Evolutionary conservation across 1,140 invertebrate species (phyloP).

Genomic region (Dryas iulia): DNA sequence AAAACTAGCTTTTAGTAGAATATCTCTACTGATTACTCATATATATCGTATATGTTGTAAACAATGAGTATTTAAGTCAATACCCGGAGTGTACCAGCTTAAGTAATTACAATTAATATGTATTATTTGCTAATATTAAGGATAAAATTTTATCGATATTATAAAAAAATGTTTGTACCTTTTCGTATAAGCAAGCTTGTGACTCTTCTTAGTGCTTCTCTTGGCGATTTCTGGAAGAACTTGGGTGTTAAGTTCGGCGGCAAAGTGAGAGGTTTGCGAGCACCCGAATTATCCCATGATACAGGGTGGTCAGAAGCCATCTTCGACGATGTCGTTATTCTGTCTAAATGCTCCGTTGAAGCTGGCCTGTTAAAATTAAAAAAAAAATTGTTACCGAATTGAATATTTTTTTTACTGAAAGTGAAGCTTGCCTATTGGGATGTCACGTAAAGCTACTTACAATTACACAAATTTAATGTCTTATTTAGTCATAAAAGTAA

Average conservation of each 20-base stretch:
- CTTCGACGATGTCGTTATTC: constrained; percentile 81
- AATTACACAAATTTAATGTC: too few species aligned
- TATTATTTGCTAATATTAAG: too few species aligned
- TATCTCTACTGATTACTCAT: too few species aligned
- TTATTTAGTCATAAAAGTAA: too few species aligned
- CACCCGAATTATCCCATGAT: constrained; percentile 79
- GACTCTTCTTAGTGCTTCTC: constrained; percentile 90
- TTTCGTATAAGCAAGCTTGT: constrained; percentile 93
- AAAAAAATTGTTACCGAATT: background rate
- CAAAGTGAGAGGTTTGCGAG: constrained; percentile 88
- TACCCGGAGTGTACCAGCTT: too few species aligned
- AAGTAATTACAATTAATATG: too few species aligned
- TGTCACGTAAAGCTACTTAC: too few species aligned
- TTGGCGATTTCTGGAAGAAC: constrained; percentile 91
- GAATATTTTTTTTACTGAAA: background rate
- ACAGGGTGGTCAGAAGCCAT: constrained; percentile 70
- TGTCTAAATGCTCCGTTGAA: constrained; percentile 91
- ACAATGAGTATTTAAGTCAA: too few species aligned
- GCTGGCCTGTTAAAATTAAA: constrained; percentile 81
- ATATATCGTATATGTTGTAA: too few species aligned
- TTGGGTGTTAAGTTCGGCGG: constrained; percentile 91
- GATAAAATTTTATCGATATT: background rate
- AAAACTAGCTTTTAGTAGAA: too few species aligned
- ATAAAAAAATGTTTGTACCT: constrained; percentile 79
- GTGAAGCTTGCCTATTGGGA: background rate